A percentile compares a stretch with the other conserved stretches of the same genome.
phyloP scores from a whole-genome alignment of 2,888 invertebrate genomes.

The Andrena praecox region DNA sequence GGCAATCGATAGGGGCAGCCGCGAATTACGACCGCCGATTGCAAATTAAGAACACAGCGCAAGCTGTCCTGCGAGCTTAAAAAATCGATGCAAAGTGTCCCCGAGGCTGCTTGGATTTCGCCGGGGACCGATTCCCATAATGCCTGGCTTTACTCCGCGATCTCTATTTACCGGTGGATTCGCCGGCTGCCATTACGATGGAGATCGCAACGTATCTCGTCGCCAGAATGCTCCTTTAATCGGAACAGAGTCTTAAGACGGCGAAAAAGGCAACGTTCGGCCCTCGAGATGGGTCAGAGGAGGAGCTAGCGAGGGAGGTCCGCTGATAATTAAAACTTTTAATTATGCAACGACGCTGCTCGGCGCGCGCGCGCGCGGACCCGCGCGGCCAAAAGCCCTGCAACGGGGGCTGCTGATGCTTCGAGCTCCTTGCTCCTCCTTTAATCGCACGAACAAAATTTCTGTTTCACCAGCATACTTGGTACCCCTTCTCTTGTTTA shows the following conservation, averaged over 20 bases:
- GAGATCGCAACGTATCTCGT: constrained; percentile 25
- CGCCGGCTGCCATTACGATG: background rate
- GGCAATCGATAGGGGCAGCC: background rate
- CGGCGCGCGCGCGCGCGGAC: constrained; percentile 47
- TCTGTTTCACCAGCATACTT: constrained; percentile 17
- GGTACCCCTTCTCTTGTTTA: background rate
- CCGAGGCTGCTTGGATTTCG: constrained; percentile 4
- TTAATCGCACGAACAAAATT: constrained; percentile 46
- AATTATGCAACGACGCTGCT: constrained; percentile 72
- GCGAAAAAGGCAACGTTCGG: constrained; percentile 17
- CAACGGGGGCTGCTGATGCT: background rate
- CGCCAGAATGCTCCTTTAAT: background rate
- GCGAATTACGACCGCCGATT: background rate
- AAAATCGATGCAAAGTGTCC: background rate
- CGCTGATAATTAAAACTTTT: constrained; percentile 78
- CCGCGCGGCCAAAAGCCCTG: constrained; percentile 7
- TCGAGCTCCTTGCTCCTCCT: constrained; percentile 1
- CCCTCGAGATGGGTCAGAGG: background rate
- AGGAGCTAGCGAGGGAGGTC: constrained; percentile 1
- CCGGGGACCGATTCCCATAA: constrained; percentile 10
- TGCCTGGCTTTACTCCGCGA: constrained; percentile 8
- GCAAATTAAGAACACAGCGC: constrained; percentile 14
- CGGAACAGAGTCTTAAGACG: background rate
- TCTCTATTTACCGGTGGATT: constrained; percentile 52
- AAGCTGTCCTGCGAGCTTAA: background rate